Base-by-base conservation (phyloP, 2,113 vertebrate species). In the Hippocampus abdominalis region DNA sequence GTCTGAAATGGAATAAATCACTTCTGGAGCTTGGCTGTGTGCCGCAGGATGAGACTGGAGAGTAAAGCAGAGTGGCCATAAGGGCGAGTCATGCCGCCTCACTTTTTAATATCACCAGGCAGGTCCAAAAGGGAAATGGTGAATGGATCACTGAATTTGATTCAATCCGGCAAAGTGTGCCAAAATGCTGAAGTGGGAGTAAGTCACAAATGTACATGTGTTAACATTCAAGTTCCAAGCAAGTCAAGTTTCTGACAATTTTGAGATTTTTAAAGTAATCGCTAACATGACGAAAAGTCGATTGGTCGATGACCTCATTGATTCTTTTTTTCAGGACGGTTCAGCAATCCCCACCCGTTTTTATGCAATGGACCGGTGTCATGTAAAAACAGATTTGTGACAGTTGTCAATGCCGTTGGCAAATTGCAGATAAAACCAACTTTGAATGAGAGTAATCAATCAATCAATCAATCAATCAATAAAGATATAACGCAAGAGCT, bases 21-120 rank as follows among this genome's bases (percentile, higher is more conserved):
- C 75, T 81, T 61, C 68, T 75, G 67, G 76, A 77, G 80, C 71
- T 82, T 80, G 80, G 64, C 81, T 70, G 66, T 42, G 57, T 72
- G 67, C 80, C 75, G 80, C 78, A 78, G 81, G 68, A 79, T 72
- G 75, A 86, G 74, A 81, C 77, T 64, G 8, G 67, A 84, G 83
- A 82, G 75, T 49, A 81, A 61, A 63, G 67, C 53, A 76, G 32
- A 36, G 68, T 20, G 8, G 72, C 67, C 70, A 71, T 46, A 69
- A 83, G 76, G 81, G 69, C 62, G 51, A 76, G 66, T 81, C 79
- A 76, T 54, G 27, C 71, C 72, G 62, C 69, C 54, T 81, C 78
- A 66, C 69, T 87, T 86, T 80, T 70, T 78, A 68, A 76, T 64
- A 82, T 87, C 73, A 77, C 42, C 65, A 64, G 66, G 68, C 77